These are phyloP conservation scores for Rhingia rostrata DNA, from an alignment of 2,888 invertebrate genomes.

Conservation along the genomic window DNA sequence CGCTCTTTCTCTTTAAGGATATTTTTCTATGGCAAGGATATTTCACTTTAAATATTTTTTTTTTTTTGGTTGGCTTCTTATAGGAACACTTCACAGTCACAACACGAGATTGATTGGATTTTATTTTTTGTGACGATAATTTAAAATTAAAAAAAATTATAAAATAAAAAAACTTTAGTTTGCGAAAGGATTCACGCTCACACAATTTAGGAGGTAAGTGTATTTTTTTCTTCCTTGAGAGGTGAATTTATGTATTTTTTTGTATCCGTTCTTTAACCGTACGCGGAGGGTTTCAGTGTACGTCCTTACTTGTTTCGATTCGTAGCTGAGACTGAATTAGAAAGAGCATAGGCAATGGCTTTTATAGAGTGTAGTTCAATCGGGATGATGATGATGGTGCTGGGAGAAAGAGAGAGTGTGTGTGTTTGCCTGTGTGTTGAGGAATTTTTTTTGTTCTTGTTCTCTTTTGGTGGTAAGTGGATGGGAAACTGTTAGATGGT, in stretches of 20 bases:
- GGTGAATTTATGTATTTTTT: slow-evolving; percentile 28
- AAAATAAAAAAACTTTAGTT: slow-evolving; percentile 36
- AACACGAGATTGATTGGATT: slow-evolving; percentile 35
- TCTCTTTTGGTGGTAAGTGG: slow-evolving; percentile 3
- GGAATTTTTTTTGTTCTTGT: slow-evolving; percentile 25
- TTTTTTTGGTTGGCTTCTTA: slow-evolving; percentile 39
- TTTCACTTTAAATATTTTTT: slow-evolving; percentile 56
- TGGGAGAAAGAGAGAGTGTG: slow-evolving; percentile 30
- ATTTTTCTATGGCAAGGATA: slow-evolving; percentile 63
- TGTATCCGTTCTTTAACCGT: slow-evolving; percentile 67
- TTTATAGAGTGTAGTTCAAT: slow-evolving; percentile 77
- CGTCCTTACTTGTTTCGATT: slow-evolving; percentile 75
- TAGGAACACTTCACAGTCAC: slow-evolving; percentile 73
- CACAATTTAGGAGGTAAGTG: slow-evolving; percentile 47
- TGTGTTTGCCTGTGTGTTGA: slow-evolving; percentile 3
- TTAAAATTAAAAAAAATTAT: slow-evolving; percentile 17
- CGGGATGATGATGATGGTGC: slow-evolving; percentile 60
- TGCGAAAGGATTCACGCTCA: slow-evolving; percentile 53
- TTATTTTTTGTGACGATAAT: neutral
- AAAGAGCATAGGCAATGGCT: slow-evolving; percentile 76
- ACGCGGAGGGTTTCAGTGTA: slow-evolving; percentile 58
- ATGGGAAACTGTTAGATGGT: slow-evolving; percentile 5
- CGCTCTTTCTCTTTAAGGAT: slow-evolving; percentile 69
- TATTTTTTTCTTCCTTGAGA: slow-evolving; percentile 48
- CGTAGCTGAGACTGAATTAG: slow-evolving; percentile 78